Evolutionary conservation across 2,113 vertebrate species (phyloP), one percentile per base, ranked within the genome.

Genomic region (Arvicanthis niloticus): DNA sequence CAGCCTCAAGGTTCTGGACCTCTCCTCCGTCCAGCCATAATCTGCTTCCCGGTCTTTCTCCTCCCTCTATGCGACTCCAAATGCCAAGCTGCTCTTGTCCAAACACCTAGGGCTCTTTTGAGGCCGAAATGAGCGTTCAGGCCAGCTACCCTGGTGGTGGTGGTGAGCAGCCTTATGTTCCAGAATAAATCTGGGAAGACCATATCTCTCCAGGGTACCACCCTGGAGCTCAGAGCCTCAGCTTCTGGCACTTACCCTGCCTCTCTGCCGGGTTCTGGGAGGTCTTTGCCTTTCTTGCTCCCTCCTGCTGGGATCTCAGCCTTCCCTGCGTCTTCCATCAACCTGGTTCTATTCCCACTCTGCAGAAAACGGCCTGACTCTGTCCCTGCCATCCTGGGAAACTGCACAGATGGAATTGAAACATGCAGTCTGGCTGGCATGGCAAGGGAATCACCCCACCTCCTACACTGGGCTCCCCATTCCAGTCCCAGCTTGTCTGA

Each of bases 341-440:
- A 65, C 45, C 60, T 45, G 1, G 70, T 90, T 73, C 67, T 31
- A 72, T 17, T 56, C 58, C 82, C 42, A 31, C 65, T 48, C 68
- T 48, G 91, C 45, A 80, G 72, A 45, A 90, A 89, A 11, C 40
- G 58, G 91, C 81, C 40, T 70, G 13, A 56, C 51, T 80, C 60
- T 29, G n/a, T 89, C 77, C 93, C 40, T 40, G 40, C 87, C 24
- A 24, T 77, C 73, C 91, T 80, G 40, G 70, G 90, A 94, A 93
- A 78, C 21, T 65, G n/a, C 56, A 82, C 84, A 91, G 87, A 84
- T 93, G 91, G 89, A 84, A 81, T 65, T 29, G 11, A 80, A 37
- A 31, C 62, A 34, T 42, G 45, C 75, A 67, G 42, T 78, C 73
- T 72, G 94, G 76, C 60, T 65, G 42, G 42, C 87, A 51, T 37